Conservation (phyloP, 2,888 invertebrate species). For the Scaptomyza flava region DNA sequence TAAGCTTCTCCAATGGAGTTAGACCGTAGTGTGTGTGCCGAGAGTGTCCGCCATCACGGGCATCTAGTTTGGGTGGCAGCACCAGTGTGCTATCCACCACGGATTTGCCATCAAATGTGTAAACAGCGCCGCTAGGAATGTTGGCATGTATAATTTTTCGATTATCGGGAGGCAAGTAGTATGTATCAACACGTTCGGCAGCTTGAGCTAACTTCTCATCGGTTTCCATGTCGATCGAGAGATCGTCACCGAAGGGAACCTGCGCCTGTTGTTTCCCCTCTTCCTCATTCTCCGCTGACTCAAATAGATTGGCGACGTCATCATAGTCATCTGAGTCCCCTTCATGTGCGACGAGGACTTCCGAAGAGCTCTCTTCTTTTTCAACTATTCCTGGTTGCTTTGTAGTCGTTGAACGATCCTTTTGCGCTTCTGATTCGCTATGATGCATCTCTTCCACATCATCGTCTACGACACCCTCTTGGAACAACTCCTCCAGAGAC, state of each 20-base stretch:
- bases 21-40: slow-evolving; percentile 75
- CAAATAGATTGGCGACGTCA: slow-evolving; percentile 54
- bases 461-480: slow-evolving; percentile 18
- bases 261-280: slow-evolving; percentile 64
- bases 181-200: slow-evolving; percentile 89
- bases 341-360: slow-evolving; percentile 5
- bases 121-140: slow-evolving; percentile 87
- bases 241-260: slow-evolving; percentile 52
- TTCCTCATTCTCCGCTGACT: slow-evolving; percentile 37
- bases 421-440: slow-evolving; percentile 20
- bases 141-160: slow-evolving; percentile 82
- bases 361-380: slow-evolving; percentile 29
- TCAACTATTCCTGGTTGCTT: slow-evolving; percentile 9
- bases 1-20: slow-evolving; percentile 86
- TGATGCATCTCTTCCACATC: slow-evolving; percentile 17
- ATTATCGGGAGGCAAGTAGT: slow-evolving; percentile 89
- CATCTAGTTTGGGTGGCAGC: slow-evolving; percentile 83
- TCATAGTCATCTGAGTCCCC: slow-evolving; percentile 47
- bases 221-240: slow-evolving; percentile 66
- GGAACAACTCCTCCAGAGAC: slow-evolving; percentile 73
- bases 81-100: slow-evolving; percentile 88
- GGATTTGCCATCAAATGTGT: slow-evolving; percentile 91
- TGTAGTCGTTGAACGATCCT: slow-evolving; percentile 17
- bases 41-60: slow-evolving; percentile 57
- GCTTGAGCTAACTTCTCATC: slow-evolving; percentile 85